Conservation (phyloP, 2,113 vertebrate species). For the Malaclemys terrapin region DNA sequence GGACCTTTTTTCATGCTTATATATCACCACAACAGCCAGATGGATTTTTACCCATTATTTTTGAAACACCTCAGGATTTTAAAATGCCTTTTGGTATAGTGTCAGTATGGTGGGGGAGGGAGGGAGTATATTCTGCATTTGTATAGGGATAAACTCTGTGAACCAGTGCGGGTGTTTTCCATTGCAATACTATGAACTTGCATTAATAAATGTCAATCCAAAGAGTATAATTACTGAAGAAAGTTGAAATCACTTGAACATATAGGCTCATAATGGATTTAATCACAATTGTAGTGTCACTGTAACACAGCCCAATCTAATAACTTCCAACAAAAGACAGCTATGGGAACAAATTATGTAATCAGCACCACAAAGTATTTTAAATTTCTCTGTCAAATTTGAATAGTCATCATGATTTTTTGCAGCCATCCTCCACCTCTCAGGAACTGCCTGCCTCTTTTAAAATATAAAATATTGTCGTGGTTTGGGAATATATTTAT, state of each 20-base stretch:
- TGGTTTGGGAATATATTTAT: rapidly evolving
- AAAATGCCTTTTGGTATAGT: not conserved
- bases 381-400: rapidly evolving
- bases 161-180: not conserved
- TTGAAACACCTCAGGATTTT: not conserved
- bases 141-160: not conserved
- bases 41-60: not conserved
- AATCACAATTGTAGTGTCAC: not conserved
- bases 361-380: not conserved
- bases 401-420: rapidly evolving
- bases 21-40: not conserved
- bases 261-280: not conserved
- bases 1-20: not conserved
- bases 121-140: not conserved
- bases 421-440: not conserved
- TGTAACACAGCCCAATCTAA: not conserved
- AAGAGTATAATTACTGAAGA: not conserved
- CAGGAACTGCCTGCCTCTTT: not conserved
- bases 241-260: not conserved
- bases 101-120: not conserved
- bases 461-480: not conserved
- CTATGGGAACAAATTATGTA: not conserved
- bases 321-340: rapidly evolving
- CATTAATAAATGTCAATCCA: not conserved
- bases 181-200: rapidly evolving